These are phyloP conservation scores for Hydrocynus forskahlii DNA, from an alignment of 2,797 vertebrate species.

Conservation along the genomic window DNA sequence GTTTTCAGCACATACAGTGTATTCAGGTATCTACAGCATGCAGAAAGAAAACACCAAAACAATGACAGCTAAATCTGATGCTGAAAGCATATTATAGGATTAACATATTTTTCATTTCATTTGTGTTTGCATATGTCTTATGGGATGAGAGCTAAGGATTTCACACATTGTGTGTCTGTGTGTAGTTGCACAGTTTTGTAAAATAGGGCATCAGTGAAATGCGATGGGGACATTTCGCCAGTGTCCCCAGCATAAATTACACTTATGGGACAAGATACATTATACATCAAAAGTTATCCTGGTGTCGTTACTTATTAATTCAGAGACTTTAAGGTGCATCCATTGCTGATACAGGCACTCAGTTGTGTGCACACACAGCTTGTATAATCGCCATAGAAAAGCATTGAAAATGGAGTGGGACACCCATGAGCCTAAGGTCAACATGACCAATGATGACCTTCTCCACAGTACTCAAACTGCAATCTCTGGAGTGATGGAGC, in stretches of 20 bases:
- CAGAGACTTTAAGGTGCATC: neutral
- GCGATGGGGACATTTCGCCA: no score
- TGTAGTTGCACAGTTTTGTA: neutral
- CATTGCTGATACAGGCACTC: neutral
- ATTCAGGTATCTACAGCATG: constrained; percentile 21
- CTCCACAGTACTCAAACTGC: no score
- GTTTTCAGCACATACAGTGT: constrained; percentile 44
- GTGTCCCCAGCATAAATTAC: no score
- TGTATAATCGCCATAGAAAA: neutral
- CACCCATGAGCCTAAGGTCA: neutral
- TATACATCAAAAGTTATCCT: neutral
- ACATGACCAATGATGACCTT: neutral
- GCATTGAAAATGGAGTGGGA: neutral
- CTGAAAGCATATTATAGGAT: constrained; percentile 9
- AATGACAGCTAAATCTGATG: constrained; percentile 4
- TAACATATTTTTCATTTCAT: constrained; percentile 35
- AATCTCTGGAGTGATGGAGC: no score
- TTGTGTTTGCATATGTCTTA: constrained; percentile 33
- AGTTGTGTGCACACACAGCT: neutral
- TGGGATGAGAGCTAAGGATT: constrained; percentile 7
- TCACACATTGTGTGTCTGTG: neutral
- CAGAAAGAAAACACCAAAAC: constrained; percentile 40
- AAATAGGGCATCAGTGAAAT: neutral
- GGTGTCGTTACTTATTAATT: neutral
- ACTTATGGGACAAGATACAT: neutral